Percentiles rank a stretch among this genome's conserved stretches.
Conservation (phyloP, 2,888 invertebrate genomes). For the Yponomeuta evonymella region DNA sequence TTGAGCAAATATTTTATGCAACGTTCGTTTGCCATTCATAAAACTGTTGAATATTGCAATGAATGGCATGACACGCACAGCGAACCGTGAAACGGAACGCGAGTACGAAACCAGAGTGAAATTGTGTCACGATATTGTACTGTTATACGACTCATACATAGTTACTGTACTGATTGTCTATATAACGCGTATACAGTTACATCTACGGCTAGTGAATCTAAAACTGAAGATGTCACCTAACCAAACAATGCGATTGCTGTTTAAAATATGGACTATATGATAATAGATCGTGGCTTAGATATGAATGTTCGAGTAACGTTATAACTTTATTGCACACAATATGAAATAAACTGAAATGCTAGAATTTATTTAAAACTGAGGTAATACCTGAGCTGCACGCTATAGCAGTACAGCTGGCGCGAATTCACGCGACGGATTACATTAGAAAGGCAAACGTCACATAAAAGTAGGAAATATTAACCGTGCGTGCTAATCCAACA, state of each 20-base stretch:
- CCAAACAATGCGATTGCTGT: not conserved
- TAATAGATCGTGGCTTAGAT: not conserved
- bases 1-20: not conserved
- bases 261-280: not conserved
- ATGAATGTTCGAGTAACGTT: not conserved
- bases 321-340: not conserved
- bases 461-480: not conserved
- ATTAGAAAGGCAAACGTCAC: not conserved
- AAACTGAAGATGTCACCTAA: not conserved
- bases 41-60: conserved; percentile 32
- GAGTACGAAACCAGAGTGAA: not conserved
- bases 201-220: not conserved
- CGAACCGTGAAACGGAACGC: conserved; percentile 24
- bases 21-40: conserved; percentile 39
- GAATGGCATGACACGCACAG: conserved; percentile 34
- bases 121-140: not conserved
- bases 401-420: not conserved
- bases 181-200: not conserved
- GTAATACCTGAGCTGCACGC: not conserved
- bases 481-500: not conserved
- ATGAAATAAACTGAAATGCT: not conserved
- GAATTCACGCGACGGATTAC: not conserved
- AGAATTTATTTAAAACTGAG: not conserved
- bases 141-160: not conserved
- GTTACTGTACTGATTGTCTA: not conserved